Evolutionary conservation across 2,113 vertebrate genomes (phyloP).

Genomic region (Glaucomys volans): DNA sequence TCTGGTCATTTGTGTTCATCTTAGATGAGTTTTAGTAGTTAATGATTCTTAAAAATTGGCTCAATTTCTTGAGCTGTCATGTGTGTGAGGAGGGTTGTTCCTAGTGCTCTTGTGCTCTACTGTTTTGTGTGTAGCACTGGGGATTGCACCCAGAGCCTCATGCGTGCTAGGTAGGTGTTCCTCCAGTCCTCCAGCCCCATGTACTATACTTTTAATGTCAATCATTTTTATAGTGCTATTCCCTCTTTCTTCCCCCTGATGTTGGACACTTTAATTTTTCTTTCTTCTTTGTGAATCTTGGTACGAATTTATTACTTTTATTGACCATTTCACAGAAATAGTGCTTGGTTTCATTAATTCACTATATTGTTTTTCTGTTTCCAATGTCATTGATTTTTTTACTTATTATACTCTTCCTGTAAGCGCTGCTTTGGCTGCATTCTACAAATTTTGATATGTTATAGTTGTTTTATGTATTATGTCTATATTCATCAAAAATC

Average conservation of each 20-base stretch:
- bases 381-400: background rate
- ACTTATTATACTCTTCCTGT: conserved; percentile 12
- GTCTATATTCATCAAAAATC: background rate
- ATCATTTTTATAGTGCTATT: background rate
- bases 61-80: background rate
- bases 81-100: background rate
- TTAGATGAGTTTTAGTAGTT: conserved; percentile 30
- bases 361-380: background rate
- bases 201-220: conserved; percentile 3
- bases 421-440: background rate
- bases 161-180: background rate
- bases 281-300: background rate
- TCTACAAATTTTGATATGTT: background rate
- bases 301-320: background rate
- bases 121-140: background rate
- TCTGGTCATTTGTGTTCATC: conserved; percentile 5
- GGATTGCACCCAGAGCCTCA: background rate
- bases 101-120: background rate
- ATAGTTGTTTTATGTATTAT: conserved; percentile 1
- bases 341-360: background rate
- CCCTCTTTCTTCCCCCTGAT: background rate
- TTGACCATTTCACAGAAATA: conserved; percentile 27
- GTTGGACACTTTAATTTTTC: background rate
- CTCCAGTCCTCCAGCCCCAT: background rate
- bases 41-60: background rate